Evolutionary conservation across 2,888 invertebrate genomes (phyloP).

Genomic region (Eilema griseolum): DNA sequence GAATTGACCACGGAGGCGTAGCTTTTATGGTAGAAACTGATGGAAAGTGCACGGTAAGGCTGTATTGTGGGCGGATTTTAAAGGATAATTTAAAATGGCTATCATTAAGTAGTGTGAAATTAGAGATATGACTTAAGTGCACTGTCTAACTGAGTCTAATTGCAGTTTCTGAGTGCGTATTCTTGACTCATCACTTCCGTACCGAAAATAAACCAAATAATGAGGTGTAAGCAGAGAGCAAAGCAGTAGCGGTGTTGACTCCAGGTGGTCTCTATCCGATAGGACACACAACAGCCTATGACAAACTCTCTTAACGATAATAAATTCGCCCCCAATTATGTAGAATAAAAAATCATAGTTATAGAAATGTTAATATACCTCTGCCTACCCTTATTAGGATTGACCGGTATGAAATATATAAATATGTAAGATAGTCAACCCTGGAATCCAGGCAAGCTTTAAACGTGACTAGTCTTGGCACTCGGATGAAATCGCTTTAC

Average conservation of each 20-base stretch:
- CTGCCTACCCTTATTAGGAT: no score
- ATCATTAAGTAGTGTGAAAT: conserved; percentile 10
- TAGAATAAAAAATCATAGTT: no score
- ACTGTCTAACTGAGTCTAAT: not conserved
- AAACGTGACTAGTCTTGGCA: not conserved
- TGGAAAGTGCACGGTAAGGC: conserved; percentile 13
- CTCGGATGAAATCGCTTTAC: not conserved
- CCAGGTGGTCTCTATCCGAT: no score
- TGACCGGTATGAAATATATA: no score
- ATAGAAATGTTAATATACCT: no score
- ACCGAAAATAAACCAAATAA: no score
- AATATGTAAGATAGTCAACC: not conserved
- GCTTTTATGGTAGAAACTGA: conserved; percentile 21
- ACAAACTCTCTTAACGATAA: no score
- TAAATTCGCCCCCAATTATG: no score
- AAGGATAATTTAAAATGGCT: conserved; percentile 20
- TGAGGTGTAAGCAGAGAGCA: no score
- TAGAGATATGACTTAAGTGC: conserved; percentile 2
- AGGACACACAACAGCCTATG: no score
- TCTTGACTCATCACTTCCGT: no score
- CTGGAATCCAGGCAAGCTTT: not conserved
- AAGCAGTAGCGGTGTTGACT: no score
- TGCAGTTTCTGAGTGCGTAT: not conserved
- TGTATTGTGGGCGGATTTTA: conserved; percentile 14
- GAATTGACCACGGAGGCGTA: conserved; percentile 17